Base-by-base conservation (phyloP, 2,797 vertebrate species). In the Botia almorhae region DNA sequence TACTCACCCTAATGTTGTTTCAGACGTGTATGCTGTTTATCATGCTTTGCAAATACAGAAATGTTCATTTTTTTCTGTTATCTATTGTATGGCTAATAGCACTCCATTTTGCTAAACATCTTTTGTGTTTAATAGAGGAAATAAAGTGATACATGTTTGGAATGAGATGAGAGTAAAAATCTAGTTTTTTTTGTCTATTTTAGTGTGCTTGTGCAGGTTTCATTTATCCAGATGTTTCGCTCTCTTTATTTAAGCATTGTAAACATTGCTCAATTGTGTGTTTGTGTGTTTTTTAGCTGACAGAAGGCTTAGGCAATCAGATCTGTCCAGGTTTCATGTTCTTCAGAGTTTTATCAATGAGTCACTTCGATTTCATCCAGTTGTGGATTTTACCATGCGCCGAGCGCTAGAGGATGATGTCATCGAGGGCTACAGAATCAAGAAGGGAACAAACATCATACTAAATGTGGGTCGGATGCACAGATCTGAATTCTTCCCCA, bases 381-480 rank as follows among this genome's bases (percentile, higher is more conserved):
- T 98, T 0, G 96, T 99, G 88, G 94, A 97, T 83, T 85, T 98
- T 89, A 95, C 95, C 81, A 99, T 99, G 97, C 86, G 97, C 5
- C 95, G 91, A 64, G 95, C 96, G 1, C 86, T 98, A 50, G 90
- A 92, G 16, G 96, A 98, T 48, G 97, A 99, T 56, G 73, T 98
- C 83, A 97, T 98, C 0, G 96, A 98, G 0, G 97, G 97, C 76
- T 96, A 96, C 89, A 92, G 89, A 0, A 95, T 98, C 13, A 94
- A 94, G 2, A 97, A 94, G 84, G 97, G 97, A 48, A 99, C 97
- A 0, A 99, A 99, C 19, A 97, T 99, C 68, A 98, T 99, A 69
- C 92, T 99, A 71, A 98, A 98, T 58, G 90, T 95, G 0, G 96
- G 96, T 0, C 96, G 92, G 10, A 99, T 99, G 96, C 97, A 99